Evolutionary conservation across 2,797 vertebrate species (phyloP), one percentile per base, ranked within the genome.

Genomic region (Apodemus agrarius): DNA sequence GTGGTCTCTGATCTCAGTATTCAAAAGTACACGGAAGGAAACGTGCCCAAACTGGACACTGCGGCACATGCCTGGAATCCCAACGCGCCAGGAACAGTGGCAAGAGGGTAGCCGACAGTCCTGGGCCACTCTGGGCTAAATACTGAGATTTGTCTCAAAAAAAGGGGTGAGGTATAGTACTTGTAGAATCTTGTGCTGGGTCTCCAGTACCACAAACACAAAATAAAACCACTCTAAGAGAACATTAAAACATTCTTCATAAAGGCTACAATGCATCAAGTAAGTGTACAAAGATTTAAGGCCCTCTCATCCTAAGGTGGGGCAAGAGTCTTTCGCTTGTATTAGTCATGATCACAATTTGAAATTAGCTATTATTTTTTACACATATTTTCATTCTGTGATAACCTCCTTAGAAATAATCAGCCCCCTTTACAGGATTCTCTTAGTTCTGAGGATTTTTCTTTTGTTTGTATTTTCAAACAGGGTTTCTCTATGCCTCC

Each of bases 361-460:
- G 34, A 96, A 94, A 96, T 96, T 34, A 88, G 37, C 87, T 94
- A 86, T 61, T 90, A 95, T 46, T 86, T 94, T 82, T 54, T 93
- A 91, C 17, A 95, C 83, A 95, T 40, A 95, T 81, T 90, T 94
- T 29, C 78, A 94, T 37, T 69, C 12, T 79, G 37, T 76, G 37
- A 46, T 17, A 81, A 79, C 7, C 34, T 93, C 26, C 69, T 92
- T 89, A 95, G 10, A 63, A 81, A 57, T 29, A 59, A 85, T 74
- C 59, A 81, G 72, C 57, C 80, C 52, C 94, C 83, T 94, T 29
- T 26, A 80, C 67, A 79, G 61, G 26, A 69, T 29, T n/a, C 22
- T 69, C 49, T 43, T 59, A 63, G 37, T 65, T 85, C 54, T 90
- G 16, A 94, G 46, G 54, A 76, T 95, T 89, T 54, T 29, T 57